These are phyloP conservation scores for Irena cyanogastra DNA, from an alignment of 2,113 vertebrate species.

Conservation along the genomic window DNA sequence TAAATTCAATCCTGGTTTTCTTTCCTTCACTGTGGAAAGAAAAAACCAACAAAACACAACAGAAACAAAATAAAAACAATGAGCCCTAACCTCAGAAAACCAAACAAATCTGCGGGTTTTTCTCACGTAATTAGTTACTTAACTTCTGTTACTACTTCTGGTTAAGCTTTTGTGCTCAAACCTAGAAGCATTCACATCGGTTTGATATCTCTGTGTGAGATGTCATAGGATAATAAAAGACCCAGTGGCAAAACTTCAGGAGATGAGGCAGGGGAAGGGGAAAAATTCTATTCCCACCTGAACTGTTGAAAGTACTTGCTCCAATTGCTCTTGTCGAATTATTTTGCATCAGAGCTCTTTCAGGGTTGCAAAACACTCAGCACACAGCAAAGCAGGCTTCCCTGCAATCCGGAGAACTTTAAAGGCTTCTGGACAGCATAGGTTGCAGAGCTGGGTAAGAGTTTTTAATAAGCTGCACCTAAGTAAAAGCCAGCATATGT, in stretches of 20 bases:
- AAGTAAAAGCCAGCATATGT: not conserved
- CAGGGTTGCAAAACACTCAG: not conserved
- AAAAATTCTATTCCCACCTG: not conserved
- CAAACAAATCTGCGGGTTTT: slow-evolving; percentile 13
- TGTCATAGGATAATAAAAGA: not conserved
- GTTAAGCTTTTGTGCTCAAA: slow-evolving; percentile 31
- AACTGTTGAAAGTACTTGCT: not conserved
- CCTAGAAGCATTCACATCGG: not conserved
- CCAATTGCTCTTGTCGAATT: not conserved
- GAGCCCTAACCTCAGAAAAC: slow-evolving; percentile 8
- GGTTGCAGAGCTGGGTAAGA: not conserved
- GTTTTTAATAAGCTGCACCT: not conserved
- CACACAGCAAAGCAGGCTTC: not conserved
- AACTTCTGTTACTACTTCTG: not conserved
- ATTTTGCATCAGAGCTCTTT: not conserved
- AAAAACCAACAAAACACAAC: not conserved
- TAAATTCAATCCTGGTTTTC: slow-evolving; percentile 45
- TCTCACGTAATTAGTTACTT: slow-evolving; percentile 23
- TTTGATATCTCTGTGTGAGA: not conserved
- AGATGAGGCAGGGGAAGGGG: not conserved
- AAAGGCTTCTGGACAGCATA: not conserved
- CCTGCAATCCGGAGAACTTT: not conserved
- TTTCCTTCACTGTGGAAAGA: not conserved
- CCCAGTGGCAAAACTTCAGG: not conserved
- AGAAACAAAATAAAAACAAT: not conserved